Base-by-base conservation (phyloP, 35 echinoderm and acorn worm genomes). In the Apostichopus japonicus region DNA sequence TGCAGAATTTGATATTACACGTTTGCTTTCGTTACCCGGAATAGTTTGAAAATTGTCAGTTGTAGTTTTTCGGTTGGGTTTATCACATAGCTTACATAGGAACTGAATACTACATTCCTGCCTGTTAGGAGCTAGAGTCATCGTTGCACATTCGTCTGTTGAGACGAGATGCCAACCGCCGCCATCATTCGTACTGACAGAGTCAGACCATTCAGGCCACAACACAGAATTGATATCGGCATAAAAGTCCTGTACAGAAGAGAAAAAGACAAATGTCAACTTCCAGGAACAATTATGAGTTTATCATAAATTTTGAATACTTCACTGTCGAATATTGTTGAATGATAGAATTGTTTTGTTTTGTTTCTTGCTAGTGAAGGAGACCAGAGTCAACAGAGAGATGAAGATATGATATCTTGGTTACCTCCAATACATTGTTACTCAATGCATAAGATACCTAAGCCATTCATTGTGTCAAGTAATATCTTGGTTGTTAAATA, bases 101-200 rank as follows among this genome's bases (percentile, higher is more conserved):
- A 71, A 88, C 8, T 65, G 21, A 27, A 65, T 33, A 73, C 86
- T 88, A 54, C 70, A 88, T 15, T 88, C 86, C 61, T 88, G 86
- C 11, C 67, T 65, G 86, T 88, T 88, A 14, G 86, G 27, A 19
- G 86, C 24, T 6, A 88, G 15, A 6, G 62, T 72, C 5, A 88
- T 15, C 6, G 86, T 71, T n/a, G 86, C 86, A 88, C 86, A 88
- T 54, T 88, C 58, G 53, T 88, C 86, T 17, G 62, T 25, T 13
- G 86, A 88, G 15, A 0, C 54, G 2, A 88, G 63, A 9, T 70
- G 61, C 5, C 70, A 2, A 11, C 55, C 17, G 22, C 86, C 86
- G 15, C 17, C 86, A 27, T n/a, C 9, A 10, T 15, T 16, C 14
- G 44, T 3, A 15, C 6, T 23, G 1, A 88, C 63, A 53, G 59